These are phyloP conservation scores for Conomelus anceps DNA, from an alignment of 2,888 invertebrate genomes.

Conservation along the genomic window DNA sequence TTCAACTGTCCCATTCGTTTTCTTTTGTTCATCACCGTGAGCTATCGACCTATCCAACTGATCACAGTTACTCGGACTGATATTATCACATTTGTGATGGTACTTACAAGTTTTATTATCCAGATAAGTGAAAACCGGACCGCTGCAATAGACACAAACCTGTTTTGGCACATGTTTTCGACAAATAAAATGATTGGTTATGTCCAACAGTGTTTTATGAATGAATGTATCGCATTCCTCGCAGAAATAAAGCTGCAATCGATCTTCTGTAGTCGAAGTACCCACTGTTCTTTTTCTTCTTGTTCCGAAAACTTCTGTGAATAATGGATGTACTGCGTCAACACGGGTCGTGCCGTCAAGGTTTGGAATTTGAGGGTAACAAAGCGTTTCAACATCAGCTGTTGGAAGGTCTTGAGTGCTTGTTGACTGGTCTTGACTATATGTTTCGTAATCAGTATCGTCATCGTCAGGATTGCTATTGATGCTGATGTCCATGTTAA, in stretches of 20 bases:
- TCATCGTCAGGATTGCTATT: not conserved
- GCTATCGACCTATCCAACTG: not conserved
- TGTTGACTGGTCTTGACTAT: not conserved
- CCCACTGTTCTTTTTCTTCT: not conserved
- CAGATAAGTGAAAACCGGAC: not conserved
- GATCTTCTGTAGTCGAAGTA: not conserved
- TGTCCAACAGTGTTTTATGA: not conserved
- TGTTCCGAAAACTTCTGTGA: not conserved
- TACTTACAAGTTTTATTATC: not conserved
- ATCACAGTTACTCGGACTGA: not conserved
- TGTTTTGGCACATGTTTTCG: not conserved
- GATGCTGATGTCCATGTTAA: not conserved
- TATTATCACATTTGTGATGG: not conserved
- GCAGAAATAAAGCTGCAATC: not conserved
- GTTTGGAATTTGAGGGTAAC: not conserved
- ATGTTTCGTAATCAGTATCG: not conserved
- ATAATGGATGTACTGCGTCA: not conserved
- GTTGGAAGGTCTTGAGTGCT: not conserved
- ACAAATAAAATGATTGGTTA: not conserved
- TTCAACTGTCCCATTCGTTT: no score
- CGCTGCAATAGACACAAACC: not conserved
- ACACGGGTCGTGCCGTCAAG: no score
- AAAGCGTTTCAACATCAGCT: not conserved
- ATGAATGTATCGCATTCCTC: not conserved
- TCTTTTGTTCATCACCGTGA: not conserved